Percentiles rank a stretch among this genome's conserved stretches.
These are phyloP conservation scores for Brachionus calyciflorus DNA, from an alignment of 1,140 invertebrate genomes.

Conservation along the genomic window DNA sequence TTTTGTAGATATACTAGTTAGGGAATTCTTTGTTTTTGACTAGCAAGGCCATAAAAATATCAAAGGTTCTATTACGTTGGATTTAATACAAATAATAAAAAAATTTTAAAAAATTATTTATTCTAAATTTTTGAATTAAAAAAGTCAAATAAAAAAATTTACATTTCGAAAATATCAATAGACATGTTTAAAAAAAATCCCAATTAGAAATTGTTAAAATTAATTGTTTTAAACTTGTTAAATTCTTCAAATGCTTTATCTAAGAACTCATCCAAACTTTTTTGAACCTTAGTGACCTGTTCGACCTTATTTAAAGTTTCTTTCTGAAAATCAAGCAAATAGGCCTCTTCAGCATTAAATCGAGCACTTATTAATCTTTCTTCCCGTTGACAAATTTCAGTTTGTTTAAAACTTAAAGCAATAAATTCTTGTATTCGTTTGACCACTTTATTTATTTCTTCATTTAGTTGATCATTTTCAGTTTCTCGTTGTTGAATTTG, in stretches of 20 bases:
- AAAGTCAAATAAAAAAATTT: no score
- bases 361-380: background rate
- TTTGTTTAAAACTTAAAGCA: background rate
- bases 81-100: no score
- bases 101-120: no score
- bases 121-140: no score
- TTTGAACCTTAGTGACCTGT: background rate
- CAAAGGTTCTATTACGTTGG: no score
- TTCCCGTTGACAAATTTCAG: background rate
- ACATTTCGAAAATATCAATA: background rate
- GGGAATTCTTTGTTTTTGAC: no score
- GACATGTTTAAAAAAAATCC: background rate
- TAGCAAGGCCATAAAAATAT: no score
- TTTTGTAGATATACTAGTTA: no score
- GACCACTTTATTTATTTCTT: background rate
- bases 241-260: slow-evolving; percentile 15
- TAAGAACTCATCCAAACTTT: background rate
- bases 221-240: background rate
- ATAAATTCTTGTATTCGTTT: slow-evolving; percentile 12
- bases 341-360: background rate
- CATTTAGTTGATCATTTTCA: background rate
- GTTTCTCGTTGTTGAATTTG: background rate
- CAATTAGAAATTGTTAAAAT: background rate
- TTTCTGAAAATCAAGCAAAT: background rate
- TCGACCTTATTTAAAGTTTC: background rate